phyloP scores from a whole-genome alignment of 1,140 invertebrate species.

The Colletes gigas region DNA sequence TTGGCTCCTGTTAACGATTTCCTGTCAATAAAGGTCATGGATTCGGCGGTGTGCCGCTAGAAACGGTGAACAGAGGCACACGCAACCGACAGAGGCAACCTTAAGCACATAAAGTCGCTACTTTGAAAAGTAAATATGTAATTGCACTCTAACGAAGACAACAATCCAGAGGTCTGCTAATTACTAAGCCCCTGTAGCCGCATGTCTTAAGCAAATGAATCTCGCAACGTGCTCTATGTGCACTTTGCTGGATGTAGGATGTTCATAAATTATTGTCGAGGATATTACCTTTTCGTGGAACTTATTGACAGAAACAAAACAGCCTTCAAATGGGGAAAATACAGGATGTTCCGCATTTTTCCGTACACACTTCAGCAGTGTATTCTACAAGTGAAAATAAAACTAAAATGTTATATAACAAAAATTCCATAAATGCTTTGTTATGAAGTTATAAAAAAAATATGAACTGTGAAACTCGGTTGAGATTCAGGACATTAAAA shows the following conservation, averaged over 20 bases:
- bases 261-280: slow-evolving; percentile 32
- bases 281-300: background rate
- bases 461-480: too few species aligned
- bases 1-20: slow-evolving; percentile 69
- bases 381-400: too few species aligned
- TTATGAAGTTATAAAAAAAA: too few species aligned
- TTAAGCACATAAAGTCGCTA: background rate
- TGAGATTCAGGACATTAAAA: too few species aligned
- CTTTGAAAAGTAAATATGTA: slow-evolving; percentile 30
- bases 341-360: too few species aligned
- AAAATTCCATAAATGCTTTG: too few species aligned
- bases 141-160: slow-evolving; percentile 23
- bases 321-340: background rate
- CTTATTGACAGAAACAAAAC: background rate
- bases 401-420: too few species aligned
- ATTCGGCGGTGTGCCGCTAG: background rate
- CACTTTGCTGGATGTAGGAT: background rate
- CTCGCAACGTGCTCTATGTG: background rate
- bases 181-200: background rate
- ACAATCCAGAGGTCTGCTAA: slow-evolving; percentile 10
- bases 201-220: slow-evolving; percentile 21
- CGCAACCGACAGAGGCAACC: background rate
- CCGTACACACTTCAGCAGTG: too few species aligned
- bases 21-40: slow-evolving; percentile 54
- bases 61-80: background rate